Conservation (phyloP, 2,113 vertebrate genomes). For the Elephantulus edwardii region DNA sequence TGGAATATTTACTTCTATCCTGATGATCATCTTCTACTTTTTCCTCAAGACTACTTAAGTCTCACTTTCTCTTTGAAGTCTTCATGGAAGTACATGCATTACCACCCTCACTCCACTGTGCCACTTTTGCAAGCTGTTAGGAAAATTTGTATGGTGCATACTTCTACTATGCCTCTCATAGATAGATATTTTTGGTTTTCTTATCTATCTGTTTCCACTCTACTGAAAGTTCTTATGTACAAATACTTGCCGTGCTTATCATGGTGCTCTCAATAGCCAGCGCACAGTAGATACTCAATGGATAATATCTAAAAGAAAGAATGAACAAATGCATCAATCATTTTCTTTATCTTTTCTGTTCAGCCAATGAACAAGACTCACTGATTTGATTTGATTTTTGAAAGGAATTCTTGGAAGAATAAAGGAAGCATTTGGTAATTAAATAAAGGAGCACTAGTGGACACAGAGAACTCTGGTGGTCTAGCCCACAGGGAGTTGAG, state of each 20-base stretch:
- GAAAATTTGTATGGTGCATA: background rate
- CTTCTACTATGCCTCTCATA: background rate
- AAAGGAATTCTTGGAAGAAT: slow-evolving; percentile 7
- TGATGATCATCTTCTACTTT: background rate
- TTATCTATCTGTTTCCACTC: background rate
- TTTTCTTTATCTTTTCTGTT: slow-evolving; percentile 39
- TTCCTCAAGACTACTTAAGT: background rate
- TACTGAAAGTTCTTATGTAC: background rate
- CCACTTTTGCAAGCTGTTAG: background rate
- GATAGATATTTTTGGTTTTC: background rate
- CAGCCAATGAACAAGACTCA: background rate
- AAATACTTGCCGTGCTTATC: background rate
- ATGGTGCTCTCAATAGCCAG: background rate
- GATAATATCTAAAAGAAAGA: slow-evolving; percentile 37
- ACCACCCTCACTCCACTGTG: background rate
- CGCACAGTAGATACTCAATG: background rate
- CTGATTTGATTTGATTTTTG: slow-evolving; percentile 14
- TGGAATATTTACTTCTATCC: background rate
- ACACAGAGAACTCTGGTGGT: too few species aligned
- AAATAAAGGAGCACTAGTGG: too few species aligned
- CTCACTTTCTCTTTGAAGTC: background rate
- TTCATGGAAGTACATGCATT: background rate
- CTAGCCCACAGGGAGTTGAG: too few species aligned
- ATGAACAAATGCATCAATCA: slow-evolving; percentile 34
- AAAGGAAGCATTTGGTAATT: slow-evolving; percentile 11